These are phyloP conservation scores for Loxodonta africana DNA, from an alignment of 2,113 vertebrate species.

Conservation along the genomic window DNA sequence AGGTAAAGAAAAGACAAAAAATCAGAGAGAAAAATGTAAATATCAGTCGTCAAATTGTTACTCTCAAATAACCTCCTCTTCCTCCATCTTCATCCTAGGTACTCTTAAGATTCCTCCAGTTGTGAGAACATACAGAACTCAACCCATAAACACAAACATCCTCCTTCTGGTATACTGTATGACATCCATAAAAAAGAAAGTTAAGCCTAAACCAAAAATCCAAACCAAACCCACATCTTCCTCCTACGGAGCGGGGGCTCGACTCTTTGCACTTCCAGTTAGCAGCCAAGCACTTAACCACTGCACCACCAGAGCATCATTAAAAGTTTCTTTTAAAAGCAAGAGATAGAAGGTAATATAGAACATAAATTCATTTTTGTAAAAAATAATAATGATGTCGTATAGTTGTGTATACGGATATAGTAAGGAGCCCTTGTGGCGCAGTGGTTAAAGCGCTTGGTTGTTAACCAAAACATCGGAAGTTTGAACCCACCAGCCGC, in stretches of 20 bases:
- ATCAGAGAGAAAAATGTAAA: background rate
- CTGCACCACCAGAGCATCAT: background rate
- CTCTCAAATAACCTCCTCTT: background rate
- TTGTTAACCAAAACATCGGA: too few species aligned
- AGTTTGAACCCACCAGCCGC: too few species aligned
- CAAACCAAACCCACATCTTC: too few species aligned
- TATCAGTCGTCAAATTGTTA: background rate
- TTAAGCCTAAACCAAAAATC: background rate
- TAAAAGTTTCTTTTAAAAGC: conserved; percentile 24
- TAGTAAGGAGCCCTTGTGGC: too few species aligned
- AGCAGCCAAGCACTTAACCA: too few species aligned
- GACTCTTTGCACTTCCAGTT: too few species aligned
- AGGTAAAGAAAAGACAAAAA: conserved; percentile 3
- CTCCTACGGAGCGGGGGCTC: too few species aligned
- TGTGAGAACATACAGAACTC: background rate
- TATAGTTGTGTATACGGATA: background rate
- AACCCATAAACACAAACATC: background rate
- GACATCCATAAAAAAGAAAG: background rate
- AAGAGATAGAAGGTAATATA: background rate
- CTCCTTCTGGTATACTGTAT: background rate
- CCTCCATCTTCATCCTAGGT: background rate
- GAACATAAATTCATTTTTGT: conserved; percentile 10
- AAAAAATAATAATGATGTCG: background rate
- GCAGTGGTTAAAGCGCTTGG: too few species aligned
- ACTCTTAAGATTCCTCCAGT: background rate